phyloP scores from a whole-genome alignment of 2,888 invertebrate genomes.

The Auanema sp. region DNA sequence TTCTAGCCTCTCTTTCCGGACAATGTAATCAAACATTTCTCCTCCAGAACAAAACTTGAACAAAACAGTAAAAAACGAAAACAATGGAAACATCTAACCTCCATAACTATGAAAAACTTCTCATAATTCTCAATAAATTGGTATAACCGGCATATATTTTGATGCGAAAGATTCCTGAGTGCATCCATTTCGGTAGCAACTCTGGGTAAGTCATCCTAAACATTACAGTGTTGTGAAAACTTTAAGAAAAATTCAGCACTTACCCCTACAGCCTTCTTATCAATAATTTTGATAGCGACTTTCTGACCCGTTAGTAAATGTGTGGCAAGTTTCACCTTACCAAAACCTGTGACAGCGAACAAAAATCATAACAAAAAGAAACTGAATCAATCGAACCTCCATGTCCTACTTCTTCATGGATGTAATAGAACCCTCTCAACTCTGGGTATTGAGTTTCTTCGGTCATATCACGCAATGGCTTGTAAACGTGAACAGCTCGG shows the following conservation, averaged over 20 bases:
- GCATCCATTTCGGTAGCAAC: constrained; percentile 78
- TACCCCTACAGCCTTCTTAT: constrained; percentile 76
- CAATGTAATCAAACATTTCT: constrained; percentile 83
- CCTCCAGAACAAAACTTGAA: constrained; percentile 78
- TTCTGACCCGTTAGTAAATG: constrained; percentile 80
- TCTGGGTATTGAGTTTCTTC: constrained; percentile 22
- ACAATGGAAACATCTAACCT: constrained; percentile 67
- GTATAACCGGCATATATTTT: constrained; percentile 77
- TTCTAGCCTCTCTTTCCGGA: constrained; percentile 75
- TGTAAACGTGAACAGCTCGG: too few relatives aligned
- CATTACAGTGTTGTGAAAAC: not conserved
- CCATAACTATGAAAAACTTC: constrained; percentile 78
- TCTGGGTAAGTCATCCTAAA: constrained; percentile 75
- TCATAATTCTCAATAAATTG: constrained; percentile 78
- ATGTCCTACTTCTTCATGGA: constrained; percentile 55
- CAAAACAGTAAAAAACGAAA: not conserved
- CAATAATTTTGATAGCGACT: constrained; percentile 82
- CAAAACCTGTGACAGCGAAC: constrained; percentile 24
- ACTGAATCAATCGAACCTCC: constrained; percentile 68
- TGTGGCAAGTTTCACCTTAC: constrained; percentile 75
- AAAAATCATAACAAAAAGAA: not conserved
- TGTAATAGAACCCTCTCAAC: constrained; percentile 33
- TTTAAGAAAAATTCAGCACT: constrained; percentile 53
- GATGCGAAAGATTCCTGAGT: constrained; percentile 56
- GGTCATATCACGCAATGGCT: constrained; percentile 1